Conservation (phyloP, 2,888 invertebrate genomes). For the Blastobasis lacticolella region DNA sequence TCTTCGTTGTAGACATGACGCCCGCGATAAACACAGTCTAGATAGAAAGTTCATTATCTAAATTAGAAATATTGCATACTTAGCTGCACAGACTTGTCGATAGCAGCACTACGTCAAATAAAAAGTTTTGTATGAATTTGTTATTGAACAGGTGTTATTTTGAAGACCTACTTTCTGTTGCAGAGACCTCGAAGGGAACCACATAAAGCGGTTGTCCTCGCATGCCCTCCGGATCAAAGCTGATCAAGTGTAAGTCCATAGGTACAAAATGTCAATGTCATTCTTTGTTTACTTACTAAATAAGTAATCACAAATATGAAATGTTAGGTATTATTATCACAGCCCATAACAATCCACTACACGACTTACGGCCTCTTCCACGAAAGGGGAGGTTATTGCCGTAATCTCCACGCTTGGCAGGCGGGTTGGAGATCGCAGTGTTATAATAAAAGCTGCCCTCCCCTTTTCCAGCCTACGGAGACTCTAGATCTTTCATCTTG, state of each 20-base stretch:
- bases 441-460: too few relatives aligned
- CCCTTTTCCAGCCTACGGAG: too few relatives aligned
- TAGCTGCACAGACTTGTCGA: not conserved
- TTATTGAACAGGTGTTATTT: not conserved
- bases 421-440: too few relatives aligned
- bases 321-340: not conserved
- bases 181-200: slow-evolving; percentile 84
- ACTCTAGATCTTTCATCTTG: too few relatives aligned
- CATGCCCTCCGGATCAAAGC: slow-evolving; percentile 81
- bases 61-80: not conserved
- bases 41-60: not conserved
- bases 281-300: slow-evolving; percentile 14
- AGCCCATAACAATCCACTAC: not conserved
- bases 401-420: too few relatives aligned
- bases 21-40: not conserved
- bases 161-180: slow-evolving; percentile 18
- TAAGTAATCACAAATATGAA: slow-evolving; percentile 8
- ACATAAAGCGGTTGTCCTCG: slow-evolving; percentile 75
- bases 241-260: slow-evolving; percentile 82
- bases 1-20: not conserved
- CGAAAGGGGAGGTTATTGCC: not conserved
- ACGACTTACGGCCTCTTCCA: not conserved
- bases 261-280: slow-evolving; percentile 35
- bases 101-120: too few relatives aligned
- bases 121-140: too few relatives aligned